phyloP scores from a whole-genome alignment of 2,888 invertebrate genomes.

The Xanthia icteritia region DNA sequence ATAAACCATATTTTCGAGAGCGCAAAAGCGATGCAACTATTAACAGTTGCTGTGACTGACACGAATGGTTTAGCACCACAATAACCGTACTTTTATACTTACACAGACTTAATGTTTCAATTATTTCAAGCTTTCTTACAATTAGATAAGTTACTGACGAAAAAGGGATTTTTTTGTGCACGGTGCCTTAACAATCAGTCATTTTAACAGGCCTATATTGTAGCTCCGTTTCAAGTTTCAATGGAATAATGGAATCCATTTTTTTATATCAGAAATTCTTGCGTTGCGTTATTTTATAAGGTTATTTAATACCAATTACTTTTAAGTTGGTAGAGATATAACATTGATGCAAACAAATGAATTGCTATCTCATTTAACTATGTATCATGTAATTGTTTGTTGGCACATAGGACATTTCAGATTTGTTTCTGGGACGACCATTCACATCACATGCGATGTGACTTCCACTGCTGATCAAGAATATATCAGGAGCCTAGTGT shows the following conservation, averaged over 20 bases:
- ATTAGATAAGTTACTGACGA: no score
- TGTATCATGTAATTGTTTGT: not conserved
- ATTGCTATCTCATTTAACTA: not conserved
- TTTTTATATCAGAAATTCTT: not conserved
- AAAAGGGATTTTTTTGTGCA: not conserved
- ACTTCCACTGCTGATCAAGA: not conserved
- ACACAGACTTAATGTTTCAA: no score
- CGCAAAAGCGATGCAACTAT: no score
- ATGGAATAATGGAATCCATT: not conserved
- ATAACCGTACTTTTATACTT: no score
- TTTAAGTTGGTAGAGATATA: not conserved
- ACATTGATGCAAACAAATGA: not conserved
- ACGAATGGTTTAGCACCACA: no score
- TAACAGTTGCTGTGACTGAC: no score
- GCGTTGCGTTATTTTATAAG: not conserved
- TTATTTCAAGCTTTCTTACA: no score
- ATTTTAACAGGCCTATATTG: slow-evolving; percentile 23
- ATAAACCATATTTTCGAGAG: no score
- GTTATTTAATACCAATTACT: not conserved
- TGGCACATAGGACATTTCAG: not conserved
- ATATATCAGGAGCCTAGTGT: not conserved
- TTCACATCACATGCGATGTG: not conserved
- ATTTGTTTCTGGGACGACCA: not conserved
- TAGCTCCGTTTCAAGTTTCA: slow-evolving; percentile 11
- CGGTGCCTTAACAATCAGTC: slow-evolving; percentile 20